Conservation (phyloP, 2,888 invertebrate genomes). For the Ceriagrion tenellum region DNA sequence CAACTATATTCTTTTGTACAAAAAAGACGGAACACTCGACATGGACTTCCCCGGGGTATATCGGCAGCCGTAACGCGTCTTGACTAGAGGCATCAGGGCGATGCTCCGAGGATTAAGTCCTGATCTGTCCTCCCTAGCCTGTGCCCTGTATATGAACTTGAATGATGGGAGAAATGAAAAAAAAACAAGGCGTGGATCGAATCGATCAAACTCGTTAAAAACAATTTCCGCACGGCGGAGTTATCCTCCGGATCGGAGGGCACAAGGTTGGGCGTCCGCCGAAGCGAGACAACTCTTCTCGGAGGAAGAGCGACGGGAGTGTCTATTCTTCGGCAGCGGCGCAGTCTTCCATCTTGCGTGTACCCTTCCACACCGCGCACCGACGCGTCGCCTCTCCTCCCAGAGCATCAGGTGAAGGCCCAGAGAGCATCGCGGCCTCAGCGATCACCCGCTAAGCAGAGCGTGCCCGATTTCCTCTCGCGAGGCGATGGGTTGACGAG, state of each 20-base stretch:
- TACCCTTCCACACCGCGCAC: background rate
- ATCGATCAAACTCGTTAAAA: conserved; percentile 27
- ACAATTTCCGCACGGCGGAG: background rate
- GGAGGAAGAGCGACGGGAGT: background rate
- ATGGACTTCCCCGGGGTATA: too few relatives aligned
- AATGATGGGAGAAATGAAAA: background rate
- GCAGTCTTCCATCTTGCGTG: background rate
- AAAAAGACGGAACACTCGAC: too few relatives aligned
- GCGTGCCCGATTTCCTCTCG: background rate
- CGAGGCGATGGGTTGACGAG: background rate
- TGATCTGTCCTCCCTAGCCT: too few relatives aligned
- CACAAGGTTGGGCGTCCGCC: background rate
- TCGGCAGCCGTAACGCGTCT: too few relatives aligned
- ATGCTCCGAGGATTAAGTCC: too few relatives aligned
- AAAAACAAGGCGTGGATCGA: background rate
- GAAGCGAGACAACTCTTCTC: background rate
- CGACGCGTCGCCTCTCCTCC: too few relatives aligned
- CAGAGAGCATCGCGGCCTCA: conserved; percentile 16
- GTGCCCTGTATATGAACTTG: too few relatives aligned
- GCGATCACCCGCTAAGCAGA: background rate
- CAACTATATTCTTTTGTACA: too few relatives aligned
- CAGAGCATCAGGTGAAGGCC: background rate
- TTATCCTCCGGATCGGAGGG: conserved; percentile 4
- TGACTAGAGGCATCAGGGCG: too few relatives aligned
- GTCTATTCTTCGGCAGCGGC: background rate